Evolutionary conservation across 2,888 invertebrate genomes (phyloP), one percentile per base, ranked within the genome.

Genomic region (Epirrhoe tristata): DNA sequence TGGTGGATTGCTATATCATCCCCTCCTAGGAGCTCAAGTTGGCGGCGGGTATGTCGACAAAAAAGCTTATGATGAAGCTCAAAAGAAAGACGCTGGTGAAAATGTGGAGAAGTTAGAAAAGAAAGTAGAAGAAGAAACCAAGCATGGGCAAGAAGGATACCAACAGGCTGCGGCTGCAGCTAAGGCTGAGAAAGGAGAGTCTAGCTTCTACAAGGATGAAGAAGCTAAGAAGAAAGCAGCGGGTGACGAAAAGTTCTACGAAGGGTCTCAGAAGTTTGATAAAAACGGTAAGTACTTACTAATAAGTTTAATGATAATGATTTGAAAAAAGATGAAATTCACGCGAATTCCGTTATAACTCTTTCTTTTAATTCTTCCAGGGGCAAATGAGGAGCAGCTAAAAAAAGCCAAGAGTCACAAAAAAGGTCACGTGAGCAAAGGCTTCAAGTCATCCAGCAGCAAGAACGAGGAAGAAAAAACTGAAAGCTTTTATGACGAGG

Each of bases 391-490:
- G 61, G 94, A 93, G 60, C 92, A 94, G 71, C 74, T 94, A 39
- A 94, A 94, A 66, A 91, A 94, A 73, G 94, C 94, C 5, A 93
- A 94, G 60, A 94, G 94, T 53, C 95, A 95, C 81, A 95, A 95
- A 77, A 95, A 95, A 72, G 95, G 95, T 0, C 95, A 95, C 79
- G 93, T 94, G 12, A 94, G 95, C 81, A 95, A 95, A 81, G 95
- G 95, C n/a, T 95, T 94, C 83, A 95, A 96, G 79, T 91, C 94
- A 5, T 95, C 95, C 4, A 95, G 95, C 79, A 95, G 95, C 78
- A 95, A 95, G 77, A 95, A 96, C 75, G 95, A 96, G 76, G 94
- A 95, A 74, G 95, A 95, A 65, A 95, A 95, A 80, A 94, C 95
- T 6, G 95, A 95, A 79, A 95, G 93, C 76, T 96, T 94, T 88